phyloP scores from a whole-genome alignment of 2,888 invertebrate species.

The Rotaria socialis region DNA sequence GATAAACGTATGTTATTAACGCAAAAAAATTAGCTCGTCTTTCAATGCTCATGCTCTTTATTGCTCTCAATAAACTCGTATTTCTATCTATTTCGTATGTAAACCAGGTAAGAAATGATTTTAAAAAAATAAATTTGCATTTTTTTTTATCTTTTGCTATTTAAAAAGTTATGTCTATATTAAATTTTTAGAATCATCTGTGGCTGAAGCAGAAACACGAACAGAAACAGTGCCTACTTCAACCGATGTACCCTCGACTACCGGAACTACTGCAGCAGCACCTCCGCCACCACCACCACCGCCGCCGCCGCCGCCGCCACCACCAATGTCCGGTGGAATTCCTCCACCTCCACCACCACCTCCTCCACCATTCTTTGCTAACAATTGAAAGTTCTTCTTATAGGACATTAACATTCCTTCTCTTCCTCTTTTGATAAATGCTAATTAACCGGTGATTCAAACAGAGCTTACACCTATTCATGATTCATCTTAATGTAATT shows the following conservation, averaged over 20 bases:
- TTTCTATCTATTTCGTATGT: neutral
- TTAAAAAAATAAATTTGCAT: neutral
- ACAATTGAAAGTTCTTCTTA: neutral
- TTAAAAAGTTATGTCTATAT: no score
- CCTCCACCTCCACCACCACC: neutral
- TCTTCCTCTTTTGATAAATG: neutral
- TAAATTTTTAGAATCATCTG: neutral
- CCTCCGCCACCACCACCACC: no score
- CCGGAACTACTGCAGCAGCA: neutral
- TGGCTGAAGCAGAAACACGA: neutral
- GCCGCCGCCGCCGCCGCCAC: neutral
- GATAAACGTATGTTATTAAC: slow-evolving; percentile 27
- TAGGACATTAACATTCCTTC: neutral
- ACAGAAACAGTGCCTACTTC: neutral
- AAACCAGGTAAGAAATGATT: neutral
- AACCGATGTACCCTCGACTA: neutral
- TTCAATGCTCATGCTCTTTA: neutral
- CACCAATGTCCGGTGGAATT: neutral
- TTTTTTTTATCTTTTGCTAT: no score
- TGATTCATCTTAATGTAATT: neutral
- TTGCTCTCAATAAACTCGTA: neutral
- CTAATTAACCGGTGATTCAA: neutral
- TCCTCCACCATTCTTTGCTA: neutral
- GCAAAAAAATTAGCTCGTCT: neutral
- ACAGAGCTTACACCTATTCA: neutral